Evolutionary conservation across 35 echinoderm and acorn worm genomes (phyloP).

Genomic region (Lytechinus pictus): DNA sequence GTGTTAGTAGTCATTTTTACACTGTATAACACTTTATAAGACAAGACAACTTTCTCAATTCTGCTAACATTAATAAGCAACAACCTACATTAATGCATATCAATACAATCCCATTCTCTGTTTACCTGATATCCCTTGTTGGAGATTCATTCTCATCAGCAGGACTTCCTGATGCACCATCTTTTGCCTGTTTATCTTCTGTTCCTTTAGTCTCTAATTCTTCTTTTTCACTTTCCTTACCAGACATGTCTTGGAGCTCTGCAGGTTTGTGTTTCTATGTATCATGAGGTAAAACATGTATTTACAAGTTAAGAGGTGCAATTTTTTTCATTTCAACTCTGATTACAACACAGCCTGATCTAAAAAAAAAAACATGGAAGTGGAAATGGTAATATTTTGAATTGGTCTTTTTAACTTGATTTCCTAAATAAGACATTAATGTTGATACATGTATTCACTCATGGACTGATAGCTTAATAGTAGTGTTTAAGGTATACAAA

Average conservation of each 20-base stretch:
- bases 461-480: background rate
- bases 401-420: background rate
- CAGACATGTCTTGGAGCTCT: conserved; percentile 15
- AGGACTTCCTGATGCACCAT: background rate
- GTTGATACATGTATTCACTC: background rate
- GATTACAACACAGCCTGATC: background rate
- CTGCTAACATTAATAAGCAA: background rate
- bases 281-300: background rate
- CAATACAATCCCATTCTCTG: background rate
- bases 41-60: background rate
- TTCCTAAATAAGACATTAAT: background rate
- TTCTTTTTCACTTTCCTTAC: background rate
- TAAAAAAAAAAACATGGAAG: background rate
- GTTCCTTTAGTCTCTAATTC: background rate
- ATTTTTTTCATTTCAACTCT: background rate
- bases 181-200: background rate
- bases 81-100: background rate
- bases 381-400: background rate
- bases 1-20: too few relatives aligned
- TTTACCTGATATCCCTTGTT: background rate
- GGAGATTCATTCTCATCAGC: background rate
- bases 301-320: background rate
- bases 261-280: background rate
- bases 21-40: background rate
- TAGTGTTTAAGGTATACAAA: too few relatives aligned